Base-by-base conservation (phyloP, 2,797 vertebrate species). In the Gambusia yucatana region DNA sequence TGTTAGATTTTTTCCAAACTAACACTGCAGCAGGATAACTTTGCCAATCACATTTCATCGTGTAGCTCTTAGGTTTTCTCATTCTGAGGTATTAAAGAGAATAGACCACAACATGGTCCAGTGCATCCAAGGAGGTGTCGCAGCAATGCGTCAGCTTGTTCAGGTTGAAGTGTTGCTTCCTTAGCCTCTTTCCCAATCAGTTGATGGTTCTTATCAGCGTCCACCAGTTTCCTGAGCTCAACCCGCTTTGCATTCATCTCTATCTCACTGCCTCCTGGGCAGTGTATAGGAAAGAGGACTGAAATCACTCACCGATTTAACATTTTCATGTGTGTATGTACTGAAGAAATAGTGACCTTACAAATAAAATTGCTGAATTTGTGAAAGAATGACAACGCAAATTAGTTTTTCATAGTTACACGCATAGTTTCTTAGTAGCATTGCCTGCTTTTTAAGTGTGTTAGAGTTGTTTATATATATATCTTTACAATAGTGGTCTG, bases 181-280 rank as follows among this genome's bases (percentile, higher is more conserved):
- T 39, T 22, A 4, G 78, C 77, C 47, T 46, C 76, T 81, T n/a
- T 75, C 72, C 78, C 80, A 2, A 69, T 78, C 65, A 48, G 65
- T 70, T 65, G 75, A 77, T 43, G 22, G 1, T 30, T 75, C 79
- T 85, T 80, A 82, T 81, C 83, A 76, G 63, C 39, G 2, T 82
- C 48, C 73, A 82, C 73, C 77, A 82, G 79, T 85, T 81, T 81
- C 69, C 44, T 48, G 43, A 10, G 72, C 72, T 74, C 41, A 76
- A 72, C 52, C 25, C 7, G 22, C 59, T 65, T 77, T 75, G 22
- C 77, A 72, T 76, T 73, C 17, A 30, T 9, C 52, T 82, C 6
- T 67, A 67, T 25, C 36, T 57, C 57, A 67, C 43, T 76, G 69
- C 41, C 43, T 13, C 57, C 43, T 39, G 61, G 50, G 43, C 55